Conservation (phyloP, 64 coral and sea anemone genomes). For the Trachythela sp. region DNA sequence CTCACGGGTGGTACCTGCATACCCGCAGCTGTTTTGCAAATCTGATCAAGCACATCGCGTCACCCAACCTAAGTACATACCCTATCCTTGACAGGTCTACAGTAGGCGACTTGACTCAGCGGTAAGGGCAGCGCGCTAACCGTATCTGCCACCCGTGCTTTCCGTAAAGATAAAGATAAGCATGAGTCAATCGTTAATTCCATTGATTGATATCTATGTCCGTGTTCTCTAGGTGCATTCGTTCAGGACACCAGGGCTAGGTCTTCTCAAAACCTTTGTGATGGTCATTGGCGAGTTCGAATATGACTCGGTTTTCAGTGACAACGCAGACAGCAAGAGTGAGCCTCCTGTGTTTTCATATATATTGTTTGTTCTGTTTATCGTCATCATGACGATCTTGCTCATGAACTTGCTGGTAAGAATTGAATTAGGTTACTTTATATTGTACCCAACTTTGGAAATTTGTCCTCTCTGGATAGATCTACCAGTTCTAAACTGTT, state of each 20-base stretch:
- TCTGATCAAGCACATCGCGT: too few species aligned
- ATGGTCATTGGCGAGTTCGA: conserved; percentile 99
- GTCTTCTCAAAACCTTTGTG: conserved; percentile 76
- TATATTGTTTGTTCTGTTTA: conserved; percentile 62
- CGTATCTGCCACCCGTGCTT: too few species aligned
- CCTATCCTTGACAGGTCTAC: too few species aligned
- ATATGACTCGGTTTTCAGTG: conserved; percentile 60
- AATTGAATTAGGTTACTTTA: neutral
- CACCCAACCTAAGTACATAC: too few species aligned
- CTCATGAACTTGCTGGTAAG: conserved; percentile 88
- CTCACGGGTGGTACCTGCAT: too few species aligned
- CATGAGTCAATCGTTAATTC: neutral
- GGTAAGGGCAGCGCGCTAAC: too few species aligned
- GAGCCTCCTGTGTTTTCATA: conserved; percentile 44
- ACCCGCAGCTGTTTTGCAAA: too few species aligned
- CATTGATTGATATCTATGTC: neutral
- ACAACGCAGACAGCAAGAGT: neutral
- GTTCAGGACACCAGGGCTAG: conserved; percentile 47
- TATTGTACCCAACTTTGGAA: neutral
- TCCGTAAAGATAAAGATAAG: too few species aligned
- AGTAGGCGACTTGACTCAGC: too few species aligned
- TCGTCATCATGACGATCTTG: conserved; percentile 72
- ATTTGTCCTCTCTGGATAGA: too few species aligned
- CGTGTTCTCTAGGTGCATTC: conserved; percentile 31
- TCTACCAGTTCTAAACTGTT: neutral